A percentile compares a stretch with the other conserved stretches of the same genome.
phyloP scores from a whole-genome alignment of 2,113 vertebrate species.

The Nerophis ophidion region DNA sequence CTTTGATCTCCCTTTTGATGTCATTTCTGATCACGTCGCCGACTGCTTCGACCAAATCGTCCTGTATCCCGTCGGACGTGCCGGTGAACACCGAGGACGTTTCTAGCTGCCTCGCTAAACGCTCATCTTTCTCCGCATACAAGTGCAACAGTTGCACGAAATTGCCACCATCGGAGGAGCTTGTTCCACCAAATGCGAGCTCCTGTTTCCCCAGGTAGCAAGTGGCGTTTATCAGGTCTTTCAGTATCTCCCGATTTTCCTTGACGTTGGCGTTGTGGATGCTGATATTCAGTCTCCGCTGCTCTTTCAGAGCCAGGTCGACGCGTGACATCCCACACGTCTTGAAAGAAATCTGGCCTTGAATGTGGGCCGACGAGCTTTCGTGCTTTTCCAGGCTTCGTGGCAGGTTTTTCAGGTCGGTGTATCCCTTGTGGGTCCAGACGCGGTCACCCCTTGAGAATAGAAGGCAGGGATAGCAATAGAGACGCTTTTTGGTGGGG shows the following conservation, averaged over 20 bases:
- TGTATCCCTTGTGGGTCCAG: too few relatives aligned
- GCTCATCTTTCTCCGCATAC: conserved; percentile 17
- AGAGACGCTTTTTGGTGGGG: too few relatives aligned
- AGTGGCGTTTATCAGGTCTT: background rate
- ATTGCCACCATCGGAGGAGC: background rate
- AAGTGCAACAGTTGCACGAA: conserved; percentile 5
- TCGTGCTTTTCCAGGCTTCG: too few relatives aligned
- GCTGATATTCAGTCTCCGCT: background rate
- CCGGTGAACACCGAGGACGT: conserved; percentile 18
- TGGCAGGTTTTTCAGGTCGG: too few relatives aligned
- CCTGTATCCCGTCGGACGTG: conserved; percentile 13
- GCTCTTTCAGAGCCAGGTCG: background rate
- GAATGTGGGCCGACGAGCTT: too few relatives aligned
- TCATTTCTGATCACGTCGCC: conserved; percentile 4
- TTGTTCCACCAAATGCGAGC: conserved; percentile 2
- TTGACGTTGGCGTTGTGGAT: conserved; percentile 1
- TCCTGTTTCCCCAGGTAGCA: background rate
- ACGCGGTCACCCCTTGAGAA: too few relatives aligned
- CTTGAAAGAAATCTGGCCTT: background rate
- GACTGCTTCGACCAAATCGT: conserved; percentile 9
- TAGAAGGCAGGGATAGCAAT: too few relatives aligned
- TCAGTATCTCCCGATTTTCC: conserved; percentile 7
- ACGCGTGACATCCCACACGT: background rate
- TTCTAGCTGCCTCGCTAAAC: conserved; percentile 4
- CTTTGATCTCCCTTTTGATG: conserved; percentile 8